phyloP scores from a whole-genome alignment of 2,888 invertebrate genomes.

The Leucoma salicis region DNA sequence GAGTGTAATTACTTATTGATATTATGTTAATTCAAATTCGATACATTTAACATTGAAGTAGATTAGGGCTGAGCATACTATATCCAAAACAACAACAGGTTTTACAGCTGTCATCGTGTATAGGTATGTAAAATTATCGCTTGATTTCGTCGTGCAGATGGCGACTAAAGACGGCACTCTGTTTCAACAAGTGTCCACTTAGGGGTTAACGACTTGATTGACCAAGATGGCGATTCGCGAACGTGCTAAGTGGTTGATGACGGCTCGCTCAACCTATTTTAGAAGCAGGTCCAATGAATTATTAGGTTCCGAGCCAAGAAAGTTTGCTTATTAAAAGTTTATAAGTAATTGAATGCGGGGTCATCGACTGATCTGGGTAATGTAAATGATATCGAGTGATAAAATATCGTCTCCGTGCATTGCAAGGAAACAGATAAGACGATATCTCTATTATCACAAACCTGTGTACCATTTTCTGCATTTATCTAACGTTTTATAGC shows the following conservation, averaged over 20 bases:
- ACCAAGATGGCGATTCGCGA: slow-evolving; percentile 68
- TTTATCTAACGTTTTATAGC: slow-evolving; percentile 53
- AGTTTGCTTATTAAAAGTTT: slow-evolving; percentile 11
- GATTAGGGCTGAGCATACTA: too few relatives aligned
- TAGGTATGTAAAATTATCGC: neutral
- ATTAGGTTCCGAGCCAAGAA: slow-evolving; percentile 8
- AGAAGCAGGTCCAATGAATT: slow-evolving; percentile 32
- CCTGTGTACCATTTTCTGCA: slow-evolving; percentile 51
- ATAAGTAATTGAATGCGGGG: slow-evolving; percentile 7
- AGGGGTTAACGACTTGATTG: slow-evolving; percentile 76
- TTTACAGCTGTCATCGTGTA: too few relatives aligned
- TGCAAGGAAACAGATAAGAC: slow-evolving; percentile 59
- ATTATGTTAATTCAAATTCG: too few relatives aligned
- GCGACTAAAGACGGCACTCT: slow-evolving; percentile 9
- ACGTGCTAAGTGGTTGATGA: slow-evolving; percentile 77
- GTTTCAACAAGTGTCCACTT: slow-evolving; percentile 35
- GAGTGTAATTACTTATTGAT: too few relatives aligned
- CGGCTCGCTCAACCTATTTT: slow-evolving; percentile 52
- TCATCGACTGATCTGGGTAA: slow-evolving; percentile 21
- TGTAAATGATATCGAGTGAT: slow-evolving; percentile 32
- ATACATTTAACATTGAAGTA: too few relatives aligned
- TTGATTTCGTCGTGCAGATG: neutral
- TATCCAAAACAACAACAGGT: too few relatives aligned
- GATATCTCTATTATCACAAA: slow-evolving; percentile 47
- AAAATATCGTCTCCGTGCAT: slow-evolving; percentile 36